These are phyloP conservation scores for Peromyscus aztecus DNA, from an alignment of 2,797 vertebrate genomes.

Conservation along the genomic window DNA sequence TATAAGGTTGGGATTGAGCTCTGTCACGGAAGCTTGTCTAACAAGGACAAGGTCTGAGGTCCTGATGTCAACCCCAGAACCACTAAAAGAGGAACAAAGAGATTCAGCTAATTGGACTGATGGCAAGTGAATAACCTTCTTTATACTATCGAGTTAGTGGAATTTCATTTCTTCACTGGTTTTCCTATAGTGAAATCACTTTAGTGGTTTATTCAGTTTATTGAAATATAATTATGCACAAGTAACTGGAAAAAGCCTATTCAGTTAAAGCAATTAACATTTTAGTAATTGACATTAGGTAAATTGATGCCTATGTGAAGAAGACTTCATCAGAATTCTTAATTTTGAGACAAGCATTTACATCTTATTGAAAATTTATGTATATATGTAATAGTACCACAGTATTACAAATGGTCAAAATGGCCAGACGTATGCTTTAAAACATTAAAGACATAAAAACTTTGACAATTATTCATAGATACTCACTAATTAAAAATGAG, in stretches of 20 bases:
- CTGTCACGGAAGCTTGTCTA: not conserved
- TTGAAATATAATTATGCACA: not conserved
- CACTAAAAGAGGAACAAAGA: not conserved
- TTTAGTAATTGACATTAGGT: not conserved
- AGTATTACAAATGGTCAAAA: not conserved
- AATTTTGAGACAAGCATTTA: not conserved
- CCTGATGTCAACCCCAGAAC: not conserved
- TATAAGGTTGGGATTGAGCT: not conserved
- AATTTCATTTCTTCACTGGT: not conserved
- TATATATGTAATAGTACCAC: not conserved
- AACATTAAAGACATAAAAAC: not conserved
- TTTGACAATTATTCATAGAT: not conserved
- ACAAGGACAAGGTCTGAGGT: not conserved
- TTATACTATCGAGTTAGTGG: not conserved
- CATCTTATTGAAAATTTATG: not conserved
- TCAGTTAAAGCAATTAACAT: not conserved
- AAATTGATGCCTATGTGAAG: not conserved
- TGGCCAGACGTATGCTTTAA: not conserved
- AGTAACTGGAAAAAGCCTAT: not conserved
- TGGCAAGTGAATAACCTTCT: not conserved
- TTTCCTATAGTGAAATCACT: not conserved
- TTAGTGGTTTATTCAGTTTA: not conserved
- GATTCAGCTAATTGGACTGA: not conserved
- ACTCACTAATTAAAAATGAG: not conserved
- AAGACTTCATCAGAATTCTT: not conserved